A percentile compares a stretch with the other conserved stretches of the same genome.
Conservation (phyloP, 2,113 vertebrate species). For the Nibea coibor region DNA sequence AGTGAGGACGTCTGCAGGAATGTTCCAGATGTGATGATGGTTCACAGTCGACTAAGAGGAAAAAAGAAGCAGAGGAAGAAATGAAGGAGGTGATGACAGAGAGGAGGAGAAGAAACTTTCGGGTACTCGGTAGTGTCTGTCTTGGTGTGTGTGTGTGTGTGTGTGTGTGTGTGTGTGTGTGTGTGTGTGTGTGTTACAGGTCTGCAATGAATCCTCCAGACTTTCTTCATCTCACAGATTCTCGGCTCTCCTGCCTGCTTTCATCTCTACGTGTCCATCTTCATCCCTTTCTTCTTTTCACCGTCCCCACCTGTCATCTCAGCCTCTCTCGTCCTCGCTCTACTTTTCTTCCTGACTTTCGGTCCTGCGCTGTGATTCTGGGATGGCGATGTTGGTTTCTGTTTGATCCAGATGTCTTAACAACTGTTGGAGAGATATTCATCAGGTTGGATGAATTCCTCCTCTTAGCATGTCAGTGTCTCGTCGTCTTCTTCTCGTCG, state of each 20-base stretch:
- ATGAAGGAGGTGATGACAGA: not conserved
- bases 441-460: no score
- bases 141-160: not conserved
- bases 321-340: not conserved
- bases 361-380: not conserved
- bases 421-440: not conserved
- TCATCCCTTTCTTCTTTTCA: not conserved
- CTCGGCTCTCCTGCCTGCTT: constrained; percentile 2
- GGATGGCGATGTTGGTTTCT: not conserved
- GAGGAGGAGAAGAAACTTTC: constrained; percentile 16
- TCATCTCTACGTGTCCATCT: constrained; percentile 18
- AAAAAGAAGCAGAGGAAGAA: not conserved
- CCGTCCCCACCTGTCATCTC: not conserved
- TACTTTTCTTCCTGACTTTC: not conserved
- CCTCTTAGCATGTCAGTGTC: no score
- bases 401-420: not conserved
- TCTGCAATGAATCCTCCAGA: not conserved
- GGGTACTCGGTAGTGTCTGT: not conserved
- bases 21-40: constrained; percentile 61
- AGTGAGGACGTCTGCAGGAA: constrained; percentile 27
- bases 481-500: not conserved
- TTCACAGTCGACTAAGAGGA: constrained; percentile 29
- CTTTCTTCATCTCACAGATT: constrained; percentile 8
- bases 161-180: not conserved
- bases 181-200: constrained; percentile 4